Percentiles rank a stretch among this genome's conserved stretches.
Conservation (phyloP, 2,113 vertebrate species). For the Corythornis vintsioides region DNA sequence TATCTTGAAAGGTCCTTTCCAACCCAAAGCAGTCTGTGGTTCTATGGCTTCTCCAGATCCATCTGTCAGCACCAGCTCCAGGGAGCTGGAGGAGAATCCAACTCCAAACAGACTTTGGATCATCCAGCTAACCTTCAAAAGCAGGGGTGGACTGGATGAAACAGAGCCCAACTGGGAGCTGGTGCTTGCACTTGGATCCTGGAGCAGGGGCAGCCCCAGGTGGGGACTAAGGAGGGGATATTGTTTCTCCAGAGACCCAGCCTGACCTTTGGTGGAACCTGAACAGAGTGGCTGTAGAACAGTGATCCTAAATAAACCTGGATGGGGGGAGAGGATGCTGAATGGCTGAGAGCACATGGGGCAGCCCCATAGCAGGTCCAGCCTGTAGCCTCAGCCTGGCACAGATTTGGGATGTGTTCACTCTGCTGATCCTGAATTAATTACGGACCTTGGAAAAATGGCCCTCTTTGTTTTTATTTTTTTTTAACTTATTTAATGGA, state of each 20-base stretch:
- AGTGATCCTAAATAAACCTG: neutral
- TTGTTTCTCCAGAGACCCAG: neutral
- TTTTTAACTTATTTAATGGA: neutral
- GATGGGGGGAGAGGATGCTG: neutral
- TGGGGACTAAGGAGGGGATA: accelerated
- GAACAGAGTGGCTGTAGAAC: neutral
- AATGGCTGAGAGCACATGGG: neutral
- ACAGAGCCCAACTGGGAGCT: neutral
- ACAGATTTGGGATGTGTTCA: neutral
- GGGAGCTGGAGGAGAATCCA: neutral
- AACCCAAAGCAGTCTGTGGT: neutral
- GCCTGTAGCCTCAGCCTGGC: neutral
- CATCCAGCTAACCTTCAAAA: neutral
- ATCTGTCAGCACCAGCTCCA: accelerated
- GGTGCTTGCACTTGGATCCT: neutral
- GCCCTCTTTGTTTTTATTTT: neutral
- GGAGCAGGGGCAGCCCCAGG: neutral
- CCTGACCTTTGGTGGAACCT: neutral
- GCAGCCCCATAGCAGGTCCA: neutral
- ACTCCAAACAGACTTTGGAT: neutral
- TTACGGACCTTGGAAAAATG: neutral
- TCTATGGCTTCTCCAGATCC: neutral
- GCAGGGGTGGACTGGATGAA: neutral
- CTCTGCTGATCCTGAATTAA: neutral
- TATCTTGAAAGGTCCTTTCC: neutral